phyloP scores from a whole-genome alignment of 2,888 invertebrate genomes.

The Opisthograptis luteolata region DNA sequence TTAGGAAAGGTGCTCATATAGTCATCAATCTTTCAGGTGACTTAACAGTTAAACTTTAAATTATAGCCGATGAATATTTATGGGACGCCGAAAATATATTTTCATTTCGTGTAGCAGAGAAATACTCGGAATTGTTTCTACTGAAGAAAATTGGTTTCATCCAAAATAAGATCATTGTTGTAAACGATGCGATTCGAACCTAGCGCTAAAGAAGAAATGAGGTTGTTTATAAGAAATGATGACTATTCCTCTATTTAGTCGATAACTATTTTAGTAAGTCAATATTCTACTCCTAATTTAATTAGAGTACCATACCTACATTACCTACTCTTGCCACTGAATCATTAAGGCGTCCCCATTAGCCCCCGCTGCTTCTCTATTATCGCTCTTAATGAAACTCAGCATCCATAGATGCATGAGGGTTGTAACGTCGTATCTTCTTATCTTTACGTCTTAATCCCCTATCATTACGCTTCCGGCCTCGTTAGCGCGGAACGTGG shows the following conservation, averaged over 20 bases:
- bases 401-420: constrained; percentile 56
- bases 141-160: constrained; percentile 20
- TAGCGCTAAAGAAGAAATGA: no score
- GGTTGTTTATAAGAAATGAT: no score
- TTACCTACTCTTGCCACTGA: constrained; percentile 5
- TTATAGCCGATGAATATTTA: constrained; percentile 32
- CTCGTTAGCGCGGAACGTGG: constrained; percentile 30
- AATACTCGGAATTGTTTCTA: constrained; percentile 8
- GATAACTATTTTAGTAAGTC: no score
- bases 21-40: constrained; percentile 78
- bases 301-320: background rate
- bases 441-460: constrained; percentile 79
- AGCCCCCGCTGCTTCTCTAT: constrained; percentile 35
- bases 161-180: no score
- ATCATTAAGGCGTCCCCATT: constrained; percentile 17
- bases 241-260: no score
- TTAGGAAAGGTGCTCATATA: constrained; percentile 64
- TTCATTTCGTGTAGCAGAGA: constrained; percentile 4
- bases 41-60: constrained; percentile 54
- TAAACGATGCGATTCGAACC: no score
- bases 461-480: constrained; percentile 57
- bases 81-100: constrained; percentile 17
- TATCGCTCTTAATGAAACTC: constrained; percentile 64
- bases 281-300: background rate
- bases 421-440: constrained; percentile 58